phyloP scores from a whole-genome alignment of 2,113 vertebrate genomes.

The Butorides virescens region DNA sequence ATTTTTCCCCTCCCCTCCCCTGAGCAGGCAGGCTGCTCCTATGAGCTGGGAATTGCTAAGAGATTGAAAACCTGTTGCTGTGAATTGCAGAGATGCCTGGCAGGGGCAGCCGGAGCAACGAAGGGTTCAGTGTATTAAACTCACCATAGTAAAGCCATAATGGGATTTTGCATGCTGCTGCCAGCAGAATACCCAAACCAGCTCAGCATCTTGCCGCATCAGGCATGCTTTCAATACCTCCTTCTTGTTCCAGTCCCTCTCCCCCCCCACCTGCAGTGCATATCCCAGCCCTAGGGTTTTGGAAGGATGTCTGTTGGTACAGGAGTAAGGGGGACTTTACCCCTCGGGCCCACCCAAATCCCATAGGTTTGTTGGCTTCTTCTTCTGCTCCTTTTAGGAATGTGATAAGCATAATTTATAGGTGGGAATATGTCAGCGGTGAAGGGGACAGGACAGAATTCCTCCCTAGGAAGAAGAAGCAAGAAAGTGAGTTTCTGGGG shows the following conservation, averaged over 20 bases:
- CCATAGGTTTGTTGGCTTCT: background rate
- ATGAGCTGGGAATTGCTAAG: background rate
- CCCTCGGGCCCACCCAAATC: background rate
- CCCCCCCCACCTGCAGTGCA: fast-evolving
- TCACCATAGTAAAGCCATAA: conserved; percentile 37
- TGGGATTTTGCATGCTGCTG: conserved; percentile 53
- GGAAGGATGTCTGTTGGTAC: background rate
- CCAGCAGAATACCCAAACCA: conserved; percentile 38
- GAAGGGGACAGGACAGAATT: background rate
- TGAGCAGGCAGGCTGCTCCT: background rate
- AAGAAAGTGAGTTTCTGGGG: background rate
- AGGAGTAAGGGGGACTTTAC: background rate
- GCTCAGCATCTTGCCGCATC: background rate
- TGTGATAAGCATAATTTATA: background rate
- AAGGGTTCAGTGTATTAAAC: conserved; percentile 49
- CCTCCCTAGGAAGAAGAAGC: background rate
- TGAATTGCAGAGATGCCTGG: conserved; percentile 46
- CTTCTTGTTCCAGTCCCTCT: background rate
- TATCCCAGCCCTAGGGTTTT: background rate
- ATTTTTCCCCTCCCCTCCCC: background rate
- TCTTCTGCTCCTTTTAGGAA: background rate
- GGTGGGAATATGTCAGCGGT: fast-evolving
- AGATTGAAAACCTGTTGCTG: conserved; percentile 56
- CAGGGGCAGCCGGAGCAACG: conserved; percentile 1
- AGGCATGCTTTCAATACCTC: background rate